phyloP scores from a whole-genome alignment of 2,888 invertebrate genomes.

The Laspeyria flexula region DNA sequence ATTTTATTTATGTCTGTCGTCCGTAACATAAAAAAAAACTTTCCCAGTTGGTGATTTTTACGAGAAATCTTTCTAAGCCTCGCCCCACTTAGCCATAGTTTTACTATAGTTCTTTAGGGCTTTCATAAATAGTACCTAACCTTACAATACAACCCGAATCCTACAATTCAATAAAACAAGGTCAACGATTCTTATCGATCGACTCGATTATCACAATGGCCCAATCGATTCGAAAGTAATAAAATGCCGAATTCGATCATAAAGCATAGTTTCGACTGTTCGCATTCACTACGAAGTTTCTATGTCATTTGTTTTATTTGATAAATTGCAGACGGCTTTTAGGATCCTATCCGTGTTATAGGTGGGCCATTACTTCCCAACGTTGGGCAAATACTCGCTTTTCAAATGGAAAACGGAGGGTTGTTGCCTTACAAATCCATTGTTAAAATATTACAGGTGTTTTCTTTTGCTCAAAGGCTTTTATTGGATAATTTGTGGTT shows the following conservation, averaged over 20 bases:
- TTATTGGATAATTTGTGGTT: neutral
- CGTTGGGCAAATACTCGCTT: constrained; percentile 8
- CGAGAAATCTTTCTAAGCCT: too few species aligned
- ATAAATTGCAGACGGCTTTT: constrained; percentile 22
- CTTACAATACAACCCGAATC: too few species aligned
- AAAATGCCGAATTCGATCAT: constrained; percentile 6
- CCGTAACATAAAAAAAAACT: too few species aligned
- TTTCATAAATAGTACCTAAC: too few species aligned
- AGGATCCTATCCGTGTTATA: constrained; percentile 2
- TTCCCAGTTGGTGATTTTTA: too few species aligned
- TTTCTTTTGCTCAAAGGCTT: neutral
- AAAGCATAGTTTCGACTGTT: constrained; percentile 7
- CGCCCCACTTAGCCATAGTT: too few species aligned
- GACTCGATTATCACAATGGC: too few species aligned
- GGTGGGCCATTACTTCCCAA: constrained; percentile 11
- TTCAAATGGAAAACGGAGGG: constrained; percentile 6
- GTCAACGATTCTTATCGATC: too few species aligned
- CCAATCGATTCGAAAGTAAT: constrained; percentile 2
- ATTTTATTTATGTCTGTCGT: too few species aligned
- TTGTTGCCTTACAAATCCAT: constrained; percentile 4
- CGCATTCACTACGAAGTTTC: constrained; percentile 14
- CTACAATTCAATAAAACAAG: too few species aligned
- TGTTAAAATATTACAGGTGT: neutral
- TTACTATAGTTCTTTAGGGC: too few species aligned
- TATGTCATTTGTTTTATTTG: constrained; percentile 21